Evolutionary conservation across 1,140 invertebrate species (phyloP).

Genomic region (Papilio polyxenes): DNA sequence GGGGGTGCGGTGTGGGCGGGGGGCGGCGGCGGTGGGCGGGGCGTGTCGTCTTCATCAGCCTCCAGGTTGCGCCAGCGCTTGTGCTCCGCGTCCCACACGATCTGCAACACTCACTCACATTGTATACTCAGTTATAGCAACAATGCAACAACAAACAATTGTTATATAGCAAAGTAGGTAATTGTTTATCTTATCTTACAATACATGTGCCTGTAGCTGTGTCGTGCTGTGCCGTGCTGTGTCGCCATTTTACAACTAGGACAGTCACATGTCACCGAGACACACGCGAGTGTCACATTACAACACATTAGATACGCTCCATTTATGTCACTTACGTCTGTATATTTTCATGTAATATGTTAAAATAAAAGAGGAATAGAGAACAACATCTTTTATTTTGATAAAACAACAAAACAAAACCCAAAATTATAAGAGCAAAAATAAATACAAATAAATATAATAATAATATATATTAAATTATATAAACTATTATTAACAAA

Average conservation of each 20-base stretch:
- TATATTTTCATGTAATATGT: neutral
- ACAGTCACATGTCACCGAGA: no score
- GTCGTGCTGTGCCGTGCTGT: no score
- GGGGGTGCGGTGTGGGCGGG: constrained; percentile 84
- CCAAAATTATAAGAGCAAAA: neutral
- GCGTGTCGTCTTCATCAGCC: constrained; percentile 83
- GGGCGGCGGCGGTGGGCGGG: constrained; percentile 86
- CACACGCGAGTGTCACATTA: no score
- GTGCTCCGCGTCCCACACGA: constrained; percentile 93
- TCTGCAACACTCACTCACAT: constrained; percentile 80
- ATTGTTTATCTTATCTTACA: no score
- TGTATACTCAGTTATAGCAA: neutral
- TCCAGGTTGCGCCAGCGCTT: constrained; percentile 94
- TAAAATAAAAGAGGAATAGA: constrained; percentile 45
- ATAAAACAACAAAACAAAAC: constrained; percentile 26
- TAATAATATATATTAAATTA: constrained; percentile 20
- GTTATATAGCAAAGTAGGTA: no score
- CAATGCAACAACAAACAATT: no score
- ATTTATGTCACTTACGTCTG: no score
- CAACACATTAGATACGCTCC: no score
- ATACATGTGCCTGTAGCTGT: no score
- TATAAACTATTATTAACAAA: constrained; percentile 26
- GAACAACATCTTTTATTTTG: constrained; percentile 42
- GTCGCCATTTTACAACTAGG: no score
- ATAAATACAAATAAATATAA: neutral